These are phyloP conservation scores for Carapus acus DNA, from an alignment of 2,797 vertebrate genomes.

Conservation along the genomic window DNA sequence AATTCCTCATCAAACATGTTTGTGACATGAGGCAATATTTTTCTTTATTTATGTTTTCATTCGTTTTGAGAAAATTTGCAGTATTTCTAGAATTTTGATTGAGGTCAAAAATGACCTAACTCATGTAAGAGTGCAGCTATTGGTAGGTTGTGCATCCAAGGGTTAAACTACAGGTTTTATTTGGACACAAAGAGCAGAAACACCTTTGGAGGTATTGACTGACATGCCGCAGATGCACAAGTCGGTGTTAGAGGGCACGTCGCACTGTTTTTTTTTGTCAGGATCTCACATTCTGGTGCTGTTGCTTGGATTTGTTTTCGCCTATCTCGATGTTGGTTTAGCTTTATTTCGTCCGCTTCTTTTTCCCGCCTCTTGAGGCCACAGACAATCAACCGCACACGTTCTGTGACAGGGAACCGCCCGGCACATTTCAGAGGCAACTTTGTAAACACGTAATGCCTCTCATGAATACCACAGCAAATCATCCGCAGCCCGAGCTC, in stretches of 20 bases:
- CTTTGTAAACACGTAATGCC: slow-evolving; percentile 27
- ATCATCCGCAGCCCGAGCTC: slow-evolving; percentile 35
- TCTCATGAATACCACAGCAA: slow-evolving; percentile 17
- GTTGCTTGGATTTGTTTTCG: slow-evolving; percentile 48
- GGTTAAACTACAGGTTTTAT: slow-evolving; percentile 21
- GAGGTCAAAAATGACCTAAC: no score
- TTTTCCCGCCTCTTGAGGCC: slow-evolving; percentile 25
- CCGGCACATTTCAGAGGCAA: slow-evolving; percentile 28
- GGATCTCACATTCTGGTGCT: slow-evolving; percentile 31
- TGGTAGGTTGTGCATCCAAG: no score
- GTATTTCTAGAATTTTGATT: no score
- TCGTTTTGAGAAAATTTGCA: no score
- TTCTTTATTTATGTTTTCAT: no score
- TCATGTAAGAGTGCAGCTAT: no score
- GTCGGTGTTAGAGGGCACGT: slow-evolving; percentile 41
- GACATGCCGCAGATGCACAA: slow-evolving; percentile 28
- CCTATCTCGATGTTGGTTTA: no score
- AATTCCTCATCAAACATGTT: no score
- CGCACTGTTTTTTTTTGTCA: slow-evolving; percentile 43
- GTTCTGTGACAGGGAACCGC: slow-evolving; percentile 31
- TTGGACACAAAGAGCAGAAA: slow-evolving; percentile 8
- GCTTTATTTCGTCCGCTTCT: slow-evolving; percentile 9
- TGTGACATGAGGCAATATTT: no score
- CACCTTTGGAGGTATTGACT: slow-evolving; percentile 15
- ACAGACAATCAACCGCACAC: slow-evolving; percentile 31